phyloP scores from a whole-genome alignment of 2,888 invertebrate species.

The Erannis defoliaria region DNA sequence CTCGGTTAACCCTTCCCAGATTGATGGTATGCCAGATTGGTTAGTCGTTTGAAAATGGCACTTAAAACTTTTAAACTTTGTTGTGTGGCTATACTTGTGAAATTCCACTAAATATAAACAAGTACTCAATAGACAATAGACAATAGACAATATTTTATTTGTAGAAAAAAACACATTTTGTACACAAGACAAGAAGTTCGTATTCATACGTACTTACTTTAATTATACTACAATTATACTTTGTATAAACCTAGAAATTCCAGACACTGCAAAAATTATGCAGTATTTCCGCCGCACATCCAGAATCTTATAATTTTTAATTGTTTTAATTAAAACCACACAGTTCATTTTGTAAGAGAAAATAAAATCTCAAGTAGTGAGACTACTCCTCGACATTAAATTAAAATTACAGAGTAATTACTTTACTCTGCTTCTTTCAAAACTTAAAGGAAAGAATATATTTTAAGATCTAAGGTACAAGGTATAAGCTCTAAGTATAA shows the following conservation, averaged over 20 bases:
- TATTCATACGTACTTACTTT: too few species aligned
- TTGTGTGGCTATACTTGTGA: background rate
- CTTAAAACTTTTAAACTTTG: constrained; percentile 6
- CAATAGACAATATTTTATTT: too few species aligned
- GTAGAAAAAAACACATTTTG: too few species aligned
- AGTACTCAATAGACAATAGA: too few species aligned
- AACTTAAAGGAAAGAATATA: background rate
- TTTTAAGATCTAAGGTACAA: background rate
- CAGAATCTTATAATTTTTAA: background rate
- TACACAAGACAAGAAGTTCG: too few species aligned
- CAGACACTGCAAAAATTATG: background rate
- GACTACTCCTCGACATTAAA: constrained; percentile 15
- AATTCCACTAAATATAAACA: too few species aligned
- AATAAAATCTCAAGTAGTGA: constrained; percentile 7
- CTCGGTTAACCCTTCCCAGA: constrained; percentile 16
- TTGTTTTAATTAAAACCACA: constrained; percentile 5
- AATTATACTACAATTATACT: background rate
- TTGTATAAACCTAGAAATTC: too few species aligned
- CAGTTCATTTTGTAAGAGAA: background rate
- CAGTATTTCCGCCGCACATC: background rate
- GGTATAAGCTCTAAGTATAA: too few species aligned
- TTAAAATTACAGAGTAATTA: constrained; percentile 29
- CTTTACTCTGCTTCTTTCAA: background rate
- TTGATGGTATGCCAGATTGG: constrained; percentile 15
- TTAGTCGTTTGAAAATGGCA: background rate